phyloP scores from a whole-genome alignment of 2,888 invertebrate species.

The Drosophila antonietae region DNA sequence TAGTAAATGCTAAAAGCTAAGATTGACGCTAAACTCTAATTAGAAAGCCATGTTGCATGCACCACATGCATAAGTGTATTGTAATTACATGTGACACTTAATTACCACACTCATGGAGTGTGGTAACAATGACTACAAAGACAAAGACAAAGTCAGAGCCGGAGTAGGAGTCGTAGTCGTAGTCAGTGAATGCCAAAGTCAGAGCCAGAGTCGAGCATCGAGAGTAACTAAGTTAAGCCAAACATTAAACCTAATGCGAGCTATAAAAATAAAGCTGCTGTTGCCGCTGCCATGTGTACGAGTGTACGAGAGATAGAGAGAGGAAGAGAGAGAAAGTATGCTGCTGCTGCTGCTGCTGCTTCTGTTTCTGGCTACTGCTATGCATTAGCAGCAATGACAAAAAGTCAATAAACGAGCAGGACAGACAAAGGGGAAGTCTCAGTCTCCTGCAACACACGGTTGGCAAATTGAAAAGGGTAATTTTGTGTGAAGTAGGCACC shows the following conservation, averaged over 20 bases:
- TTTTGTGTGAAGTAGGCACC: constrained; percentile 81
- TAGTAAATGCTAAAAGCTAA: constrained; percentile 28
- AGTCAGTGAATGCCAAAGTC: constrained; percentile 19
- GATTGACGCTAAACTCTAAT: constrained; percentile 75
- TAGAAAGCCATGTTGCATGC: constrained; percentile 73
- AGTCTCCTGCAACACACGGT: constrained; percentile 30
- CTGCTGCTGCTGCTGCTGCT: constrained; percentile 2
- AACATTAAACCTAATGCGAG: constrained; percentile 76
- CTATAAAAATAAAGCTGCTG: constrained; percentile 78
- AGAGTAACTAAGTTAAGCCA: constrained; percentile 76
- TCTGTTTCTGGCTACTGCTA: constrained; percentile 58
- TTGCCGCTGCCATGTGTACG: constrained; percentile 37
- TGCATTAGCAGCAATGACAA: constrained; percentile 78
- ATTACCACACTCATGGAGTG: constrained; percentile 66
- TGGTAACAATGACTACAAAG: constrained; percentile 28
- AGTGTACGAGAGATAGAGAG: no score
- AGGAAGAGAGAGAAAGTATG: no score
- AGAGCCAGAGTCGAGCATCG: constrained; percentile 46
- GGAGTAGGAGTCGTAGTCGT: constrained; percentile 19
- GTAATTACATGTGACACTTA: constrained; percentile 81
- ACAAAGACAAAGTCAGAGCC: constrained; percentile 7
- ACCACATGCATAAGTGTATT: constrained; percentile 76
- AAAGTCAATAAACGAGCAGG: constrained; percentile 73
- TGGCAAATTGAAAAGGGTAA: constrained; percentile 81
- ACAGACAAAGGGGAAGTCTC: constrained; percentile 24